Base-by-base conservation (phyloP, 2,888 invertebrate species). In the Drosophila maculinotata region DNA sequence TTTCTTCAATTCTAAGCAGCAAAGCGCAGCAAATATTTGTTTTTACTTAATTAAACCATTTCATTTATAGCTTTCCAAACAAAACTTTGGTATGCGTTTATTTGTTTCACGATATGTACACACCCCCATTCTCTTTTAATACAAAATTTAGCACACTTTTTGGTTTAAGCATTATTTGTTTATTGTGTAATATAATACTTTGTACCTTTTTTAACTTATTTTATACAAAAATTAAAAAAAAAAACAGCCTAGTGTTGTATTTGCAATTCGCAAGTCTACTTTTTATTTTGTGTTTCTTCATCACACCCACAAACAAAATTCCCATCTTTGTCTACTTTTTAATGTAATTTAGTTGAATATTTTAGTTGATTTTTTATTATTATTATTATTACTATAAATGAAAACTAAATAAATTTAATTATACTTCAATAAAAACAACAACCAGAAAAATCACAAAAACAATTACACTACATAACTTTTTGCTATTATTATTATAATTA, bases 281-380 rank as follows among this genome's bases (percentile, higher is more conserved):
- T 41, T 53, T 25, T 36, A 49, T 60, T 74, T 75, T 66, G 49
- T 62, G 44, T 66, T 58, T 54, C 45, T 56, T 69, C 59, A 54
- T 38, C 28, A 52, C 26, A 36, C 48, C 58, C 64, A 38, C 41
- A 25, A 23, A 44, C 17, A 14, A 17, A 57, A 68, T 70, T 63
- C 69, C 76, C 79, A 69, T 73, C 69, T 79, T 82, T 82, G 80
- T 85, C 76, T 82, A 79, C 79, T 79, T 84, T 78, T 84, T 89
- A 90, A 90, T 88, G 86, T 90, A 90, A 90, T 90, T 90, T 90
- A 90, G 90, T 89, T 90, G 89, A 90, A 90, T 90, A 90, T 90
- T 90, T 90, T 90, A 90, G 90, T 90, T 90, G 89, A 90, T 90
- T 89, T 90, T 90, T 89, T 81, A 84, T 76, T 82, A 85, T 82